Percentiles rank a stretch among this genome's conserved stretches.
phyloP scores from a whole-genome alignment of 2,888 invertebrate species.

The Blomia tropicalis region DNA sequence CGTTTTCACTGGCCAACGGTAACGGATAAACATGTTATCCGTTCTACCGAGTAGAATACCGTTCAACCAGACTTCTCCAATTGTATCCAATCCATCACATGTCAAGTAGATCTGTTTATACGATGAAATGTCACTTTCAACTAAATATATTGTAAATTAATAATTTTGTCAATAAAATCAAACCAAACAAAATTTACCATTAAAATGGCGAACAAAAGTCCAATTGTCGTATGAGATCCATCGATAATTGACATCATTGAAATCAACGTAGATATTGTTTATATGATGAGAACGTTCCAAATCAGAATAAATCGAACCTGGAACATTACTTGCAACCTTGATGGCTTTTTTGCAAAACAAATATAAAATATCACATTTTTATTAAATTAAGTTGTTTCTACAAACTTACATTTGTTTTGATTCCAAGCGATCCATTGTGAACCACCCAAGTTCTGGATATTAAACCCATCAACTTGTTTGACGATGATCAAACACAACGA shows the following conservation, averaged over 20 bases:
- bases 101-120: conserved; percentile 43
- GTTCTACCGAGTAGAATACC: conserved; percentile 47
- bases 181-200: conserved; percentile 45
- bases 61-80: conserved; percentile 58
- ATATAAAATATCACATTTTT: background rate
- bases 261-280: conserved; percentile 37
- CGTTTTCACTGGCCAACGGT: conserved; percentile 51
- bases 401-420: background rate
- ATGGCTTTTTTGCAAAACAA: background rate
- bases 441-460: background rate
- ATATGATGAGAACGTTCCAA: conserved; percentile 43
- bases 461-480: background rate
- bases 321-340: conserved; percentile 44
- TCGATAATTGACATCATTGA: conserved; percentile 59
- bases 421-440: background rate
- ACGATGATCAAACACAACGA: background rate
- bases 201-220: conserved; percentile 53
- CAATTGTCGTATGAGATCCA: conserved; percentile 70
- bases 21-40: conserved; percentile 70
- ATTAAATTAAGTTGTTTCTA: background rate
- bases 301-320: conserved; percentile 64
- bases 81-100: conserved; percentile 71
- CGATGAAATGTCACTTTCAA: conserved; percentile 27
- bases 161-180: no score
- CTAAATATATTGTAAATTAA: no score